phyloP scores from a whole-genome alignment of 2,113 vertebrate genomes.

The Dromaius novaehollandiae region DNA sequence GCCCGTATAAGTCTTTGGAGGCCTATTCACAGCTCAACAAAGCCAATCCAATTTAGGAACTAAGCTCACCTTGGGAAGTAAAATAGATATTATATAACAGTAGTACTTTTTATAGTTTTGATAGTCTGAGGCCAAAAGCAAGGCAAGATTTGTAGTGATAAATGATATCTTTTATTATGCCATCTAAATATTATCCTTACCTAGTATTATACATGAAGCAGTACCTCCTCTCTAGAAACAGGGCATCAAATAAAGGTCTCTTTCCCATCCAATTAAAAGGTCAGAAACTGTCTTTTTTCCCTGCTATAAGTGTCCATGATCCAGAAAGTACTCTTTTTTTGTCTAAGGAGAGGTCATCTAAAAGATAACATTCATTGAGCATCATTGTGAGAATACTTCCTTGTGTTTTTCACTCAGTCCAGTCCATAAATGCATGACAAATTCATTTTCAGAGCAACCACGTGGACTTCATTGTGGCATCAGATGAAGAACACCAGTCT shows the following conservation, averaged over 20 bases:
- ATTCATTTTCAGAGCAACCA: neutral
- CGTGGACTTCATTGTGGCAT: neutral
- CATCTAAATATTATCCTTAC: neutral
- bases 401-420: neutral
- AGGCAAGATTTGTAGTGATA: neutral
- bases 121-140: neutral
- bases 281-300: fast-evolving
- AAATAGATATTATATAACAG: neutral
- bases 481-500: neutral
- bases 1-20: neutral
- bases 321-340: neutral
- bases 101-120: neutral
- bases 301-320: neutral
- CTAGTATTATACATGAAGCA: neutral
- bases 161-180: neutral
- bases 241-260: neutral
- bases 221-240: neutral
- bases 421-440: neutral
- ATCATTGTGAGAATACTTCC: neutral
- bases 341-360: neutral
- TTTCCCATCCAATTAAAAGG: neutral
- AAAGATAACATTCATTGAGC: neutral
- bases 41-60: neutral
- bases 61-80: neutral
- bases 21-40: neutral